Evolutionary conservation across 1,140 invertebrate species (phyloP), one percentile per base, ranked within the genome.

Genomic region (Drepana arcuata): DNA sequence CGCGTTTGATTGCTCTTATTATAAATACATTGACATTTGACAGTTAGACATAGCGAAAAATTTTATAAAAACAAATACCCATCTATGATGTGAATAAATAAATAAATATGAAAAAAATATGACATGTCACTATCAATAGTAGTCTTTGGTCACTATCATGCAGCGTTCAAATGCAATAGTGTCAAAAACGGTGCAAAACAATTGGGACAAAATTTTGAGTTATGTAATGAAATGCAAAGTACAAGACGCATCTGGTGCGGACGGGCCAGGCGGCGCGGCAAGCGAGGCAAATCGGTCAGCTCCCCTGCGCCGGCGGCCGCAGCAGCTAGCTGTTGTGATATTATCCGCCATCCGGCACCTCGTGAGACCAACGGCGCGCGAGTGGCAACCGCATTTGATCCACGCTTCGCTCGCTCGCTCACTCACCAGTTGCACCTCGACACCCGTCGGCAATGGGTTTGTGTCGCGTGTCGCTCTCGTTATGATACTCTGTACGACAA

Each of bases 251-350:
- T 46, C 29, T 43, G 16, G 45, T 46, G 34, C 31, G 28, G 27
- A 18, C 31, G 18, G 29, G 34, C 11, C 12, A 13, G 18, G 18
- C 29, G 33, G 26, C 27, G 29, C 23, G 37, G 39, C 29, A 45
- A 48, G 48, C 63, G 70, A 61, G 40, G 45, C 63, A 45, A 69
- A 74, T 69, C 60, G 67, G 62, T 63, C 66, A 69, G 50, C 25
- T 41, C 36, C 44, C 50, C 35, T 54, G 57, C 52, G 57, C 53
- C 28, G 27, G 52, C 59, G 4, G 18, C 9, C 18, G 4, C 4
- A 21, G 9, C 18, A 21, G 4, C 9, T 4, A 21, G 4, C 18
- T 5, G 18, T 9, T 5, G 18, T 21, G 4, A 5, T 5, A 9
- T 9, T 9, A 9, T 9, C 4, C 18, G 18, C 18, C 18, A 9